Conservation (phyloP, 2,888 invertebrate genomes). For the Lasius platythorax region DNA sequence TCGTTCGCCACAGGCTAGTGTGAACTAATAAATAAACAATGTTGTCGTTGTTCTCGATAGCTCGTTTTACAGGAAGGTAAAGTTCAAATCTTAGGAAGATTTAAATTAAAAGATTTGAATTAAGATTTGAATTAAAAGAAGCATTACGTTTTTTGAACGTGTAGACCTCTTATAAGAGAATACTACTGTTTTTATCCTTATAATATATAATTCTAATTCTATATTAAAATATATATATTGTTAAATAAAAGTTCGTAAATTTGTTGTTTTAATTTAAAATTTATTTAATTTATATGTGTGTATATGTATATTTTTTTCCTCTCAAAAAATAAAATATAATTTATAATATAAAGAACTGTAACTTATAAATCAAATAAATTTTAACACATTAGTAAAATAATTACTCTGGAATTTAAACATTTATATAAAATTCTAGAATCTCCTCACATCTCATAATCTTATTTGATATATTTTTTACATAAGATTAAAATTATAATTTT, state of each 20-base stretch:
- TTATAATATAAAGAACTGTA: too few relatives aligned
- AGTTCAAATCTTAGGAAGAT: background rate
- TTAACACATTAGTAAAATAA: background rate
- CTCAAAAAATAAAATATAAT: background rate
- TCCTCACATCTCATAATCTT: too few relatives aligned
- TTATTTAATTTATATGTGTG: background rate
- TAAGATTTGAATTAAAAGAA: too few relatives aligned
- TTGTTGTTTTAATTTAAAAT: background rate
- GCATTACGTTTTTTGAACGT: background rate
- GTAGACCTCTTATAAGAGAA: background rate
- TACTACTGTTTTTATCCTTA: background rate
- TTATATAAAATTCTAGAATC: background rate
- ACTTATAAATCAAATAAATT: background rate
- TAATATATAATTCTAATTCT: background rate
- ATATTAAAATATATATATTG: background rate
- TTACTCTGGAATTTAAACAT: background rate
- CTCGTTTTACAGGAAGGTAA: background rate
- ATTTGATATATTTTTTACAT: too few relatives aligned
- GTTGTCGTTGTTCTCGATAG: background rate
- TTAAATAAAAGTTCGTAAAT: background rate
- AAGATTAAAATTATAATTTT: too few relatives aligned
- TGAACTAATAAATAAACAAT: constrained; percentile 31
- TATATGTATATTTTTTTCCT: background rate
- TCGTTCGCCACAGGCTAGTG: constrained; percentile 46
- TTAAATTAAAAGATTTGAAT: too few relatives aligned